Conservation (phyloP, 2,888 invertebrate species). For the Eupithecia vulgata region DNA sequence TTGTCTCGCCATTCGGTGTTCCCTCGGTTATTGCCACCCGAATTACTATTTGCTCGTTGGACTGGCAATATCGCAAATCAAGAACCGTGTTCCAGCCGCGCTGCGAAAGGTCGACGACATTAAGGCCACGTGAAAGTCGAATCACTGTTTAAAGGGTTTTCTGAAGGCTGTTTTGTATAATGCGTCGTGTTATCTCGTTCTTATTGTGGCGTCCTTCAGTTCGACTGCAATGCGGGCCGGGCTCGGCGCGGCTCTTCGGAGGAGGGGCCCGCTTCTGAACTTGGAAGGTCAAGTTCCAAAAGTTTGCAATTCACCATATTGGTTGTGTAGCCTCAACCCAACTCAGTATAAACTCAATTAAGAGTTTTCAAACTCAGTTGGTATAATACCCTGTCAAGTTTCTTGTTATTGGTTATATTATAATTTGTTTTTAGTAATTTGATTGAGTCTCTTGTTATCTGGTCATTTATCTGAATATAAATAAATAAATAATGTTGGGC, state of each 20-base stretch:
- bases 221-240: conserved; percentile 79
- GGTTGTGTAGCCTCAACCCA: conserved; percentile 55
- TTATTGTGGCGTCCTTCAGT: conserved; percentile 69
- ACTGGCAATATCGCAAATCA: conserved; percentile 46
- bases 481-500: too few relatives aligned
- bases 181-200: conserved; percentile 52
- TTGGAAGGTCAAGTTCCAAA: conserved; percentile 77
- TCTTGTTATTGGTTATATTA: not conserved
- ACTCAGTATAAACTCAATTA: conserved; percentile 54
- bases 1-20: conserved; percentile 55
- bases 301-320: conserved; percentile 68
- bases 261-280: conserved; percentile 64
- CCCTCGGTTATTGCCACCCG: conserved; percentile 47
- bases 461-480: not conserved
- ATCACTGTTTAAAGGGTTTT: conserved; percentile 51
- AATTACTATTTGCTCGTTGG: conserved; percentile 55
- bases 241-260: conserved; percentile 52
- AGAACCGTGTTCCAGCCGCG: conserved; percentile 27
- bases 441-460: not conserved
- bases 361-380: conserved; percentile 16
- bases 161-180: conserved; percentile 40
- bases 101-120: conserved; percentile 49
- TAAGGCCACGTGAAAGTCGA: conserved; percentile 44
- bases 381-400: conserved; percentile 19
- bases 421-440: not conserved